phyloP scores from a whole-genome alignment of 2,797 vertebrate species.

The Triplophysa yarkandensis region DNA sequence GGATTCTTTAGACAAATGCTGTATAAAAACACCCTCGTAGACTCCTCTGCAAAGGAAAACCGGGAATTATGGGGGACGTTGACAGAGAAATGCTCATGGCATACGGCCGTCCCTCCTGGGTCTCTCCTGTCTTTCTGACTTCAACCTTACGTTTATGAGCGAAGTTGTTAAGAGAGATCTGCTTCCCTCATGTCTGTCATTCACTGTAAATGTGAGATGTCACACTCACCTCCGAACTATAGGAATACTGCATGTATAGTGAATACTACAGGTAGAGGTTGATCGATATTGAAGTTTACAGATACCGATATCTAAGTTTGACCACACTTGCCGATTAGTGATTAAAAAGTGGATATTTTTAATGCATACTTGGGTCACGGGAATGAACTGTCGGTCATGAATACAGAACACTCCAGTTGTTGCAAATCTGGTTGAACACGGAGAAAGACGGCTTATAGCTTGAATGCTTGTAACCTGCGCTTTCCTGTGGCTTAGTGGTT shows the following conservation, averaged over 20 bases:
- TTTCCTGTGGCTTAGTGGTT: no score
- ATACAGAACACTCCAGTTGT: no score
- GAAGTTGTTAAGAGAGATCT: neutral
- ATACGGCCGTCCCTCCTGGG: neutral
- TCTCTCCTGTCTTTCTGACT: neutral
- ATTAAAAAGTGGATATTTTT: no score
- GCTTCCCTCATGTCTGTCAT: neutral
- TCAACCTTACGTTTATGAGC: neutral
- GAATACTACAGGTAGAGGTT: neutral
- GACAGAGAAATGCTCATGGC: neutral
- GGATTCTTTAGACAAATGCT: neutral
- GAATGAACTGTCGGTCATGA: no score
- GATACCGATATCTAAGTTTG: no score
- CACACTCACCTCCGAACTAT: neutral
- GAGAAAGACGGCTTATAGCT: no score
- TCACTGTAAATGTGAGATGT: neutral
- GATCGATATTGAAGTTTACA: no score
- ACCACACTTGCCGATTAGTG: no score
- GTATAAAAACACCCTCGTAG: neutral
- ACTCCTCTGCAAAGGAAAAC: neutral
- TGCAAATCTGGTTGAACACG: no score
- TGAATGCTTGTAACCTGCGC: no score
- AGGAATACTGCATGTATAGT: neutral
- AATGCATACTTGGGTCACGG: no score
- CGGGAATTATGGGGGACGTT: neutral